These are phyloP conservation scores for Pangasius sanitwongsei DNA, from an alignment of 2,797 vertebrate species.

Conservation along the genomic window DNA sequence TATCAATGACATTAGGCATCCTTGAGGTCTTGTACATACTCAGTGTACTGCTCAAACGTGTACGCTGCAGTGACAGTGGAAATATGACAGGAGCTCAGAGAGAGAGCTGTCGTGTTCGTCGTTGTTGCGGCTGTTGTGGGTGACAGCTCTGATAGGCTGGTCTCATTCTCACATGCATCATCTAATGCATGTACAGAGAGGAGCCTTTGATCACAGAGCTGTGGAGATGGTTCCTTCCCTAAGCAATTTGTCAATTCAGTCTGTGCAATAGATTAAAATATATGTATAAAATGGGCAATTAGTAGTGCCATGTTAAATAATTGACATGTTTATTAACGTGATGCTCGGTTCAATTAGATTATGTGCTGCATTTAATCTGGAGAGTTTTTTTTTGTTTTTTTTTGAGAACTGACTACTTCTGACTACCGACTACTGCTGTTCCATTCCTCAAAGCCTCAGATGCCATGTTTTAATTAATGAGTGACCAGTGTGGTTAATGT, in stretches of 20 bases:
- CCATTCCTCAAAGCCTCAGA: conserved; percentile 23
- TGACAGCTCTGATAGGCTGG: conserved; percentile 32
- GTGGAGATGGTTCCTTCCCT: neutral
- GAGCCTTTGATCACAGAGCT: conserved; percentile 3
- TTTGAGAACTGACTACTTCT: neutral
- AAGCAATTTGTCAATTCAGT: conserved; percentile 12
- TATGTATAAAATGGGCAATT: neutral
- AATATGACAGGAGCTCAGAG: conserved; percentile 39
- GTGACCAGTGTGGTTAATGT: conserved; percentile 37
- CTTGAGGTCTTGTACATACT: conserved; percentile 30
- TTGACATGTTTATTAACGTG: conserved; percentile 42
- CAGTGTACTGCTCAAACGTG: conserved; percentile 29
- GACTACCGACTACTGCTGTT: neutral
- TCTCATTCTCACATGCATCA: conserved; percentile 22
- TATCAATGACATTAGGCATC: conserved; percentile 42
- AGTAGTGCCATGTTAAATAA: conserved; percentile 19
- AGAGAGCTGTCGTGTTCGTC: conserved; percentile 18
- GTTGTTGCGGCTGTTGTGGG: conserved; percentile 32
- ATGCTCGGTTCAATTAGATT: conserved; percentile 37
- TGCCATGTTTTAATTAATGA: conserved; percentile 47
- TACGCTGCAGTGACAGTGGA: conserved; percentile 17
- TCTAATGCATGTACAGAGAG: conserved; percentile 18
- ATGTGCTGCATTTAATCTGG: conserved; percentile 38
- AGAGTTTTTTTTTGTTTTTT: neutral
- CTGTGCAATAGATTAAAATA: neutral